Percentiles rank a stretch among this genome's conserved stretches.
Conservation (phyloP, 2,113 vertebrate species). For the Monopterus albus region DNA sequence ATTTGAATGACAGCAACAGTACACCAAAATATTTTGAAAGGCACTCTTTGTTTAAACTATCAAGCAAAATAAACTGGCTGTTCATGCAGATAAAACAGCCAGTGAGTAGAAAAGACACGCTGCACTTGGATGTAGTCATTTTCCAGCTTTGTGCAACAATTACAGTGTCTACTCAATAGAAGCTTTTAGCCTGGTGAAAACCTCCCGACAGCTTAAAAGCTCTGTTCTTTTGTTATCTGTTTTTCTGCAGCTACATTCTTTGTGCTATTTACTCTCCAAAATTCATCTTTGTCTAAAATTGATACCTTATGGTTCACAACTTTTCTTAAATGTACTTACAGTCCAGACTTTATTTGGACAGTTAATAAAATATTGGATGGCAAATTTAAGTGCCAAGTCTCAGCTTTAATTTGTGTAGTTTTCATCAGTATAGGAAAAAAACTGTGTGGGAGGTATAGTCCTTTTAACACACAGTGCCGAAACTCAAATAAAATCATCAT, state of each 20-base stretch:
- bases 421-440: too few relatives aligned
- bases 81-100: slow-evolving; percentile 34
- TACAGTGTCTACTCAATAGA: slow-evolving; percentile 44
- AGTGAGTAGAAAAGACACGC: slow-evolving; percentile 7
- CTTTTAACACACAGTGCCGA: too few relatives aligned
- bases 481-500: too few relatives aligned
- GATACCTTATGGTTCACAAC: slow-evolving; percentile 27
- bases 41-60: slow-evolving; percentile 16
- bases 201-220: slow-evolving; percentile 66
- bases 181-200: slow-evolving; percentile 55
- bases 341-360: too few relatives aligned
- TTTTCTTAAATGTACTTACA: slow-evolving; percentile 27
- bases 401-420: too few relatives aligned
- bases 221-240: slow-evolving; percentile 64
- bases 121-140: slow-evolving; percentile 28
- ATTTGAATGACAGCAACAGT: background rate
- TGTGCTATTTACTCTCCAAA: slow-evolving; percentile 25
- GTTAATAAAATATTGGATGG: too few relatives aligned
- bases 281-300: slow-evolving; percentile 49
- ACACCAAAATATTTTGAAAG: slow-evolving; percentile 1
- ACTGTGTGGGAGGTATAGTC: too few relatives aligned
- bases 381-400: too few relatives aligned
- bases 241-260: too few relatives aligned
- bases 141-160: slow-evolving; percentile 41
- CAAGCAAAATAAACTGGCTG: slow-evolving; percentile 29